These are phyloP conservation scores for Ips typographus DNA, from an alignment of 1,140 invertebrate genomes.

Conservation along the genomic window DNA sequence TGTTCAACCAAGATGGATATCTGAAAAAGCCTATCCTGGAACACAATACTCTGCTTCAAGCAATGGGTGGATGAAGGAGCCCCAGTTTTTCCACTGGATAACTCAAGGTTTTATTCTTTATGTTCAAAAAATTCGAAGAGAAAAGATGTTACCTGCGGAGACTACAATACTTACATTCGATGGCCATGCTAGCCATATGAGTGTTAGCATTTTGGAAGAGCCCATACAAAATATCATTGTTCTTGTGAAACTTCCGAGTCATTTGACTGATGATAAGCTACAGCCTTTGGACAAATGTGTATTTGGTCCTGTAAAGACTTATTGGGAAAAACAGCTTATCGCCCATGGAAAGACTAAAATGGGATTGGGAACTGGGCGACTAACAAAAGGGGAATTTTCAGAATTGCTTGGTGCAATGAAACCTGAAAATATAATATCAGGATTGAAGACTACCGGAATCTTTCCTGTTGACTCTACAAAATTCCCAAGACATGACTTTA, in stretches of 20 bases:
- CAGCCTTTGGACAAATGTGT: constrained; percentile 34
- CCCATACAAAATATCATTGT: constrained; percentile 28
- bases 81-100: constrained; percentile 46
- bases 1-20: constrained; percentile 46
- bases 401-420: constrained; percentile 32
- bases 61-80: constrained; percentile 49
- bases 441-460: constrained; percentile 28
- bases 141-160: constrained; percentile 22
- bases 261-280: constrained; percentile 30
- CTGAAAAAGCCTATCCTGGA: constrained; percentile 41
- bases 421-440: constrained; percentile 27
- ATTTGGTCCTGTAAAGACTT: constrained; percentile 42
- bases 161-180: constrained; percentile 23
- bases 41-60: constrained; percentile 44
- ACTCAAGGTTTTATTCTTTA: constrained; percentile 26
- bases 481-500: constrained; percentile 25
- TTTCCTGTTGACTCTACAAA: constrained; percentile 27
- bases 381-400: constrained; percentile 41
- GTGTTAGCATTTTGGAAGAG: constrained; percentile 25
- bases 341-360: constrained; percentile 30
- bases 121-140: constrained; percentile 21
- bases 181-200: constrained; percentile 33
- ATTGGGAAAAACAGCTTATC: constrained; percentile 42
- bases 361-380: constrained; percentile 15
- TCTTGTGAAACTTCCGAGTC: constrained; percentile 34